Evolutionary conservation across 2,888 invertebrate species (phyloP).

Genomic region (Mythimna vitellina): DNA sequence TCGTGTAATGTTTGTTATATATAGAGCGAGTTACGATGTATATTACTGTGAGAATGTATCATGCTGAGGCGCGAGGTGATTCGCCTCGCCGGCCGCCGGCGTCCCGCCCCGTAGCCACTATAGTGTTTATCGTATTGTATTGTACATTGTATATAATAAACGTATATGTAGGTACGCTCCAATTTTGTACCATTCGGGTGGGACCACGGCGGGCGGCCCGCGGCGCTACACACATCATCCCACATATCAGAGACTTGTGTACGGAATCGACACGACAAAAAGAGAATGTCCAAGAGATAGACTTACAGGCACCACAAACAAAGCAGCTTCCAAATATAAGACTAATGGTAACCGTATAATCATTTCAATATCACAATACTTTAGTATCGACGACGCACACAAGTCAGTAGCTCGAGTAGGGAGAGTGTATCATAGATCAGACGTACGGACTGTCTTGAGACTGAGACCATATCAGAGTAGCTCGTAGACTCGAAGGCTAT

Average conservation of each 20-base stretch:
- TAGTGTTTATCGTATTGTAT: constrained; percentile 86
- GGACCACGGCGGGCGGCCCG: constrained; percentile 81
- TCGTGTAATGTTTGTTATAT: constrained; percentile 86
- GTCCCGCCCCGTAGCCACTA: constrained; percentile 82
- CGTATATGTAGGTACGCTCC: constrained; percentile 86
- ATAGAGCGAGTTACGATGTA: constrained; percentile 89
- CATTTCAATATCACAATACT: constrained; percentile 38
- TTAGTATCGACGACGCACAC: constrained; percentile 80
- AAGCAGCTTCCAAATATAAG: constrained; percentile 55
- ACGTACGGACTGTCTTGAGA: constrained; percentile 89
- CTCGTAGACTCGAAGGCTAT: constrained; percentile 83
- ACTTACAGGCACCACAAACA: constrained; percentile 45
- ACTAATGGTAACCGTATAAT: constrained; percentile 40
- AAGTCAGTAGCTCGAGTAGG: constrained; percentile 88
- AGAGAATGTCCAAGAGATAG: constrained; percentile 40
- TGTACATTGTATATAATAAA: constrained; percentile 90
- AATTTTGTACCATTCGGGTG: constrained; percentile 83
- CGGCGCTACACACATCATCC: constrained; percentile 88
- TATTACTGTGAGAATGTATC: constrained; percentile 88
- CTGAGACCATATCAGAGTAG: constrained; percentile 90
- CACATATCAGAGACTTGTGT: constrained; percentile 89
- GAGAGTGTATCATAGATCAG: constrained; percentile 88
- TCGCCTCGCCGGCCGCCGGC: constrained; percentile 79
- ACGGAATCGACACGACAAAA: constrained; percentile 74
- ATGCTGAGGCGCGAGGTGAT: constrained; percentile 81